Evolutionary conservation across 2,888 invertebrate species (phyloP), one percentile per base, ranked within the genome.

Genomic region (Trichopria drosophilae): DNA sequence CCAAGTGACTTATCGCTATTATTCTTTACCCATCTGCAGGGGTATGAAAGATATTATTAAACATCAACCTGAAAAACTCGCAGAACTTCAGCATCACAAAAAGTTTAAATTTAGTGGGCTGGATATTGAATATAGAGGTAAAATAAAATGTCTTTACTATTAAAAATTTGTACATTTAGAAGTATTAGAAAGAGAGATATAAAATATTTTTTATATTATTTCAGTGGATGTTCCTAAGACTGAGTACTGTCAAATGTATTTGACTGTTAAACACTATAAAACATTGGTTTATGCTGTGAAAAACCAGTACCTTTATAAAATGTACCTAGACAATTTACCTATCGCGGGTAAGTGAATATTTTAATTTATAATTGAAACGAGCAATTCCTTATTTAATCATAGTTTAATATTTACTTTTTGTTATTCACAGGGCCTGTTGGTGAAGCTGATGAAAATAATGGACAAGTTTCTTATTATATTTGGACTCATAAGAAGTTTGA

Each of bases 301-400:
- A 77, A 99, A 99, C 78, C 95, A 98, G 72, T 99, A 99, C 76
- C 98, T 97, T 95, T 99, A 98, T 78, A 98, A 99, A 78, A 99
- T 99, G 99, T 99, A 98, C 76, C 90, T 99, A 58, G 98, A 98
- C 77, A 96, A 97, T 68, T 79, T 99, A 51, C 98, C 99, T 12
- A 93, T 98, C 61, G 97, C 97, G 97, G 98, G 97, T 76, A 70
- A 74, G 76, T 66, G 51, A 16, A 6, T 41, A n/a, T 36, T 35
- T 46, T 12, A 16, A n/a, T n/a, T n/a, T 26, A 4, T 40, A 40
- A 16, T 10, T 39, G 24, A 12, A 15, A 22, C 31, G 4, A 32
- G 40, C 16, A 40, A 16, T 18, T 28, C 20, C 18, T 28, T n/a
- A 28, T 39, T 31, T n/a, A 48, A 7, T 16, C 24, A 34, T 20